phyloP scores from a whole-genome alignment of 2,797 vertebrate species.

The Rhinophrynus dorsalis region DNA sequence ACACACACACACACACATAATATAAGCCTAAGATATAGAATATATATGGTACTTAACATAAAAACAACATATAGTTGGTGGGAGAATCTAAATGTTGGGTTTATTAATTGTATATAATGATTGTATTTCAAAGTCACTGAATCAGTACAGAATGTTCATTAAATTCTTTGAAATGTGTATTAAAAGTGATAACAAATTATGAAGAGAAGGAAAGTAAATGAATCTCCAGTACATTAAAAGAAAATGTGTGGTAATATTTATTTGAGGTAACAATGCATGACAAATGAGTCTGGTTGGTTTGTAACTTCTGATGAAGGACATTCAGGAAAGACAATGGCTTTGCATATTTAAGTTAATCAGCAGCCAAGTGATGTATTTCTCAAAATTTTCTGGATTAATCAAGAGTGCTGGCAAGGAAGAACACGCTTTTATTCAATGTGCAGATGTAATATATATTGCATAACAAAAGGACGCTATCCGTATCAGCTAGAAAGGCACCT shows the following conservation, averaged over 20 bases:
- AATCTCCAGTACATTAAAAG: constrained; percentile 81
- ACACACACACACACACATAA: too few species aligned
- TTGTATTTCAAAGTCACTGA: too few species aligned
- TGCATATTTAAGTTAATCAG: constrained; percentile 94
- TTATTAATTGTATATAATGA: too few species aligned
- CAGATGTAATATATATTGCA: constrained; percentile 84
- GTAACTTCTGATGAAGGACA: constrained; percentile 84
- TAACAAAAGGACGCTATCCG: constrained; percentile 77
- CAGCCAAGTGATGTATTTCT: constrained; percentile 79
- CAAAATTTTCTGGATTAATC: constrained; percentile 92
- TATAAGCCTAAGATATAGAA: too few species aligned
- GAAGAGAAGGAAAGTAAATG: constrained; percentile 68
- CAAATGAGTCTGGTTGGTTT: constrained; percentile 75
- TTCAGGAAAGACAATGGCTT: constrained; percentile 81
- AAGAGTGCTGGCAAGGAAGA: constrained; percentile 72
- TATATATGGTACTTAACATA: too few species aligned
- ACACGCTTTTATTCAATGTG: constrained; percentile 71
- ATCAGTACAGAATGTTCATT: too few species aligned
- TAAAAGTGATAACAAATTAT: background rate
- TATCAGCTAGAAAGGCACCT: constrained; percentile 77
- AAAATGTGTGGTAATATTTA: constrained; percentile 79
- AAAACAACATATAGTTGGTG: too few species aligned
- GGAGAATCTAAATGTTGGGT: too few species aligned
- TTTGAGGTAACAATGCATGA: constrained; percentile 85
- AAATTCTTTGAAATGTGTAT: too few species aligned